Evolutionary conservation across 2,888 invertebrate genomes (phyloP).

Genomic region (Lasioglossum leucozonium): DNA sequence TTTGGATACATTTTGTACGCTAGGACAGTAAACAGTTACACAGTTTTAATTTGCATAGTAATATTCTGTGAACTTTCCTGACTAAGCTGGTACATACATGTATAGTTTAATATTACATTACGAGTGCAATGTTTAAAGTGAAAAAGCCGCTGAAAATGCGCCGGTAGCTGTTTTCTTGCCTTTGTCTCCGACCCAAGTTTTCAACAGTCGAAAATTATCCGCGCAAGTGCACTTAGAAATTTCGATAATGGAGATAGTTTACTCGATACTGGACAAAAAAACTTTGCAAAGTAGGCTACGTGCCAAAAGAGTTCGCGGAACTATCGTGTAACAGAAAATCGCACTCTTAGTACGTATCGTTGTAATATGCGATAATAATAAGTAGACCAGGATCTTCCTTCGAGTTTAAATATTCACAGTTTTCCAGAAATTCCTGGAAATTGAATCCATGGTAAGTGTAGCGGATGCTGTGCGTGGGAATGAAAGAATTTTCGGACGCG

Average conservation of each 20-base stretch:
- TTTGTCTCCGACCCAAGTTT: not conserved
- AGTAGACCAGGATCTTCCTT: not conserved
- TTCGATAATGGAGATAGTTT: conserved; percentile 2
- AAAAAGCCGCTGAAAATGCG: not conserved
- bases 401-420: not conserved
- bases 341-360: not conserved
- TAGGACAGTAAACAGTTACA: not conserved
- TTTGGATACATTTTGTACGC: not conserved
- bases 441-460: too few relatives aligned
- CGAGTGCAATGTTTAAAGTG: not conserved
- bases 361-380: not conserved
- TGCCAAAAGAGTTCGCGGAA: not conserved
- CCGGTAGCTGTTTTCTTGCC: not conserved
- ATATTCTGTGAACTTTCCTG: not conserved
- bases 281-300: not conserved
- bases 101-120: not conserved
- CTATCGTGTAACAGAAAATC: not conserved
- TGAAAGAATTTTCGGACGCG: too few relatives aligned
- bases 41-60: too few relatives aligned
- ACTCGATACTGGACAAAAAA: not conserved
- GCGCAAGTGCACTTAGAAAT: not conserved
- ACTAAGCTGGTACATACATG: not conserved
- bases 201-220: not conserved
- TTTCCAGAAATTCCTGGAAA: not conserved
- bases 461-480: too few relatives aligned